Base-by-base conservation (phyloP, 1,140 invertebrate species). In the Drosophila neocordata region DNA sequence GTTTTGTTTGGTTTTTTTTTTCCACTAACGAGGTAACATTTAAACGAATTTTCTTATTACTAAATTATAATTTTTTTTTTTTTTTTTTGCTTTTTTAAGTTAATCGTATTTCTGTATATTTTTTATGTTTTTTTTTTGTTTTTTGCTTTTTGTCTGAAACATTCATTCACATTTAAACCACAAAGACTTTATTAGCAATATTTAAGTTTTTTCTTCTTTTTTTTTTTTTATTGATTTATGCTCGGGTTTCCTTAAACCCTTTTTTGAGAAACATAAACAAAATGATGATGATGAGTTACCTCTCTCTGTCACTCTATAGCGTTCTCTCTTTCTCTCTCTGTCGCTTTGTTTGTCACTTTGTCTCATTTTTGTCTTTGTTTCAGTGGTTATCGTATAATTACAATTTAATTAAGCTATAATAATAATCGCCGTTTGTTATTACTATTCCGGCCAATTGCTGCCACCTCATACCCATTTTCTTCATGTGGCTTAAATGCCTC, bases 21-120 rank as follows among this genome's bases (percentile, higher is more conserved):
- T 57, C 41, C 38, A 72, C 77, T 90, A 90, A 90, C 89, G 88
- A 90, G 88, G 88, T 90, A 90, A 90, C 88, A 90, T 81, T 90
- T 88, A 90, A 90, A 88, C 83, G 76, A 69, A 60, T 79, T 89
- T 82, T 80, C 18, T 81, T 89, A 82, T 65, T 59, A 76, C 73
- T 76, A 75, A 63, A 63, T 66, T 87, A 65, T 37, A 66, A 70
- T 56, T 76, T 22, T 15, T 20, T 24, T n/a, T n/a, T n/a, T 52
- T 77, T 77, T 64, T 60, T 56, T 20, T 69, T 65, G 11, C 69
- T 59, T 9, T 22, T 15, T 20, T 24, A 62, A 48, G 68, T 79
- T 61, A 41, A 66, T 67, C 78, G 61, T 75, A 37, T 55, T 34
- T 22, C 37, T n/a, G 22, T 35, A 65, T 61, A 31, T 58, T 60